Conservation (phyloP, 2,888 invertebrate species). For the Sminthurides aquaticus region DNA sequence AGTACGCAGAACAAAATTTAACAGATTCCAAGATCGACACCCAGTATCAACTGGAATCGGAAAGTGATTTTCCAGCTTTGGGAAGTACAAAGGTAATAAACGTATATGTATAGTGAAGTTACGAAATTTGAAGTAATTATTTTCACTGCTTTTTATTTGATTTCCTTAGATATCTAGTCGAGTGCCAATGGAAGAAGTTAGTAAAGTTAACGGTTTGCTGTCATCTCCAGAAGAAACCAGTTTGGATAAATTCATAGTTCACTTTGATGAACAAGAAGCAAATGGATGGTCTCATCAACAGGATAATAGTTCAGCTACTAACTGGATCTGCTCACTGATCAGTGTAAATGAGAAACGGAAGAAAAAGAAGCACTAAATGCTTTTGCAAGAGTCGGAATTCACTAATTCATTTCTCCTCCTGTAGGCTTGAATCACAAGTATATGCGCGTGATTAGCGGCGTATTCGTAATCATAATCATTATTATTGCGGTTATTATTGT, state of each 20-base stretch:
- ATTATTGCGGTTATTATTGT: background rate
- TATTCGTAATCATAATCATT: too few species aligned
- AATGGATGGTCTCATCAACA: constrained; percentile 20
- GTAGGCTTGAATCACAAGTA: background rate
- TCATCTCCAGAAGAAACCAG: constrained; percentile 16
- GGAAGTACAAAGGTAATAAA: constrained; percentile 37
- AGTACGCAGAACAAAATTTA: background rate
- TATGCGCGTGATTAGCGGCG: too few species aligned
- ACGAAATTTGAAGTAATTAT: background rate
- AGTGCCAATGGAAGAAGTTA: constrained; percentile 38
- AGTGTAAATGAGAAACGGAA: constrained; percentile 39
- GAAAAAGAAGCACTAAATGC: constrained; percentile 39
- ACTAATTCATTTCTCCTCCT: background rate
- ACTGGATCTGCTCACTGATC: constrained; percentile 33
- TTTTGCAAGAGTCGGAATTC: background rate
- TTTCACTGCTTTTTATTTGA: constrained; percentile 8
- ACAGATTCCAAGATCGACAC: constrained; percentile 18
- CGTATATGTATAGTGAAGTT: background rate
- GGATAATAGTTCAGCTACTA: constrained; percentile 17
- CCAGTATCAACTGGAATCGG: constrained; percentile 41
- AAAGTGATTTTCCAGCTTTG: constrained; percentile 42
- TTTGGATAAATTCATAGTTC: constrained; percentile 7
- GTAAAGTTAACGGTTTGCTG: constrained; percentile 24
- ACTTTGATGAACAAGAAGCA: constrained; percentile 16
- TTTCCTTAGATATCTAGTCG: constrained; percentile 40